These are phyloP conservation scores for Hybognathus amarus DNA, from an alignment of 2,797 vertebrate species.

Conservation along the genomic window DNA sequence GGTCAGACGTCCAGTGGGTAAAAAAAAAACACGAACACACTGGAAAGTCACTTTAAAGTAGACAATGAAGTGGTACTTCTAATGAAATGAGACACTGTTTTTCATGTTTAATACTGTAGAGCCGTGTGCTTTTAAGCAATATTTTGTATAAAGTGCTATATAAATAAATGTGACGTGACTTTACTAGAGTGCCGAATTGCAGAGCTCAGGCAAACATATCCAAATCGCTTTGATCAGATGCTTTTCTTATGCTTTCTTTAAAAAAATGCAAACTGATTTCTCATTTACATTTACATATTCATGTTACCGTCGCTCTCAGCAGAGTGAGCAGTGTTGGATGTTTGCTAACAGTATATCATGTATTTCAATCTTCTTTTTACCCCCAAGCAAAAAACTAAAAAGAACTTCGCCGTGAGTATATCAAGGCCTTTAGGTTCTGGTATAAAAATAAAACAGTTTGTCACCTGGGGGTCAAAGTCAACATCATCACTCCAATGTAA, in stretches of 20 bases:
- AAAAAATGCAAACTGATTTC: too few species aligned
- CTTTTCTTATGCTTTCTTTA: too few species aligned
- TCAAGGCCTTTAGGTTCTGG: background rate
- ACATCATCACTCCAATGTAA: slow-evolving; percentile 97
- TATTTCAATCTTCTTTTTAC: background rate
- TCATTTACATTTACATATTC: background rate
- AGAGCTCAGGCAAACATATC: too few species aligned
- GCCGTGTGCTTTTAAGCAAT: too few species aligned
- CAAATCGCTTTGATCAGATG: too few species aligned
- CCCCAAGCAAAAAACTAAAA: background rate
- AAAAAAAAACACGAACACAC: background rate
- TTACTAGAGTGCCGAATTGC: too few species aligned
- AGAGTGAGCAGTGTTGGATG: background rate
- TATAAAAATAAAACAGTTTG: background rate
- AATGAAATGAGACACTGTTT: too few species aligned
- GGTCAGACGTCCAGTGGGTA: background rate
- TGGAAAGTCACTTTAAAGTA: background rate
- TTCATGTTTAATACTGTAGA: too few species aligned
- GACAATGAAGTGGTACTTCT: background rate
- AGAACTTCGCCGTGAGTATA: background rate
- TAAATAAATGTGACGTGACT: too few species aligned
- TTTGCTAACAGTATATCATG: background rate
- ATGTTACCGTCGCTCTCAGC: background rate
- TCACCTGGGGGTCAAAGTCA: slow-evolving; percentile 91
- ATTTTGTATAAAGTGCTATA: too few species aligned